Evolutionary conservation across 1,140 invertebrate species (phyloP).

Genomic region (Drosophila varians): DNA sequence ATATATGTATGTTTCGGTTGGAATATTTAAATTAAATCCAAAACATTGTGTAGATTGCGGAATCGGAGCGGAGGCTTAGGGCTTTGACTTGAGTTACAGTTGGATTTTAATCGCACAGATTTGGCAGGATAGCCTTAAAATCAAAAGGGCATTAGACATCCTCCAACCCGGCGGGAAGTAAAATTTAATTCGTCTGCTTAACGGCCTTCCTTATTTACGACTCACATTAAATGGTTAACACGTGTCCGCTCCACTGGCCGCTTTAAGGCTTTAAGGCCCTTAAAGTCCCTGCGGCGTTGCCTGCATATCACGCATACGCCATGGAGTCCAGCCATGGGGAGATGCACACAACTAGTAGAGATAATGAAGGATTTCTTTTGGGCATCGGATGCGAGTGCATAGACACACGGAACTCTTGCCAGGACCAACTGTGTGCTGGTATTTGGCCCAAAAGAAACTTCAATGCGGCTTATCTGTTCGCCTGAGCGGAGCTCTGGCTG

Average conservation of each 20-base stretch:
- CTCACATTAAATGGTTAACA: slow-evolving; percentile 45
- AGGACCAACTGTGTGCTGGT: background rate
- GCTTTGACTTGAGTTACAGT: slow-evolving; percentile 29
- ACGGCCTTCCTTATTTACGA: slow-evolving; percentile 36
- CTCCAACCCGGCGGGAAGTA: background rate
- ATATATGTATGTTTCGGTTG: slow-evolving; percentile 12
- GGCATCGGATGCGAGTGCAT: background rate
- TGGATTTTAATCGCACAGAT: slow-evolving; percentile 44
- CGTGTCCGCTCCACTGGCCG: slow-evolving; percentile 21
- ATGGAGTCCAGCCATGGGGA: slow-evolving; percentile 9
- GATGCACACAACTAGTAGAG: slow-evolving; percentile 41
- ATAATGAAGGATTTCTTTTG: slow-evolving; percentile 32
- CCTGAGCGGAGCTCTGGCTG: slow-evolving; percentile 17
- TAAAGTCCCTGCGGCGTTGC: background rate
- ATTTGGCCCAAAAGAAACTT: slow-evolving; percentile 27
- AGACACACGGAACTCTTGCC: slow-evolving; percentile 15
- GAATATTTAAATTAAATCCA: slow-evolving; percentile 78
- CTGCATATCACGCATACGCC: slow-evolving; percentile 41
- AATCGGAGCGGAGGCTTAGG: slow-evolving; percentile 17
- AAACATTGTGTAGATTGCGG: slow-evolving; percentile 50
- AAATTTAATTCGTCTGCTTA: slow-evolving; percentile 38
- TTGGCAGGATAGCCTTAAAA: slow-evolving; percentile 16
- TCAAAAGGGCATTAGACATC: slow-evolving; percentile 5
- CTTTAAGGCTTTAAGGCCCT: slow-evolving; percentile 1
- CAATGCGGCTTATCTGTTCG: slow-evolving; percentile 20